Evolutionary conservation across 2,888 invertebrate genomes (phyloP).

Genomic region (Campaea margaritaria): DNA sequence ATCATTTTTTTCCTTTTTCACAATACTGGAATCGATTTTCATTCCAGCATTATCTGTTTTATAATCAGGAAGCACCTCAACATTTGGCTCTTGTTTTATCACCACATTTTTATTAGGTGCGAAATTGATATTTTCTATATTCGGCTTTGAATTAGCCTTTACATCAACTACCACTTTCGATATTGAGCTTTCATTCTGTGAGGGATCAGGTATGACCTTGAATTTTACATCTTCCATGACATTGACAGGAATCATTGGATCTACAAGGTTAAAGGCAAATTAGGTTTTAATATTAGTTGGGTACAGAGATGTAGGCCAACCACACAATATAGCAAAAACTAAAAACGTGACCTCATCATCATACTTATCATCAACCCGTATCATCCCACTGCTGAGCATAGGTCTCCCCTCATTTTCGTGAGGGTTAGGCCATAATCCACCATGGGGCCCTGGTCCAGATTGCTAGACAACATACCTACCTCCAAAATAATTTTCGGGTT

Average conservation of each 20-base stretch:
- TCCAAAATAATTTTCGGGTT: no score
- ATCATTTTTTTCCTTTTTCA: not conserved
- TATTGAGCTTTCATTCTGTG: not conserved
- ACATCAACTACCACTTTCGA: not conserved
- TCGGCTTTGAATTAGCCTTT: no score
- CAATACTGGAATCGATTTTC: not conserved
- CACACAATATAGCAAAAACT: no score
- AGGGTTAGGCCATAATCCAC: no score
- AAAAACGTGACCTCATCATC: no score
- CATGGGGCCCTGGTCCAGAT: no score
- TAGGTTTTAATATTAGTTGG: not conserved
- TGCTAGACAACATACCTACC: no score
- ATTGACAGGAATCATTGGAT: not conserved
- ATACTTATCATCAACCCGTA: no score
- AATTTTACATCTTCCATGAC: conserved; percentile 2
- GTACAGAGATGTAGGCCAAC: no score
- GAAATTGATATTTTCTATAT: not conserved
- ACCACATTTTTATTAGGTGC: not conserved
- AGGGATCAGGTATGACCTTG: not conserved
- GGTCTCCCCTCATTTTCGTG: no score
- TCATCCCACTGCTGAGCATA: no score
- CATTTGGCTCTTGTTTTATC: conserved; percentile 4
- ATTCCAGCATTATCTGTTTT: not conserved
- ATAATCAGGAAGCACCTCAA: not conserved
- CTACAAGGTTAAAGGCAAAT: not conserved